Percentiles rank a stretch among this genome's conserved stretches.
These are phyloP conservation scores for Eunapius fragilis DNA, from an alignment of 37 sponge, comb jelly and placozoan species.

Conservation along the genomic window DNA sequence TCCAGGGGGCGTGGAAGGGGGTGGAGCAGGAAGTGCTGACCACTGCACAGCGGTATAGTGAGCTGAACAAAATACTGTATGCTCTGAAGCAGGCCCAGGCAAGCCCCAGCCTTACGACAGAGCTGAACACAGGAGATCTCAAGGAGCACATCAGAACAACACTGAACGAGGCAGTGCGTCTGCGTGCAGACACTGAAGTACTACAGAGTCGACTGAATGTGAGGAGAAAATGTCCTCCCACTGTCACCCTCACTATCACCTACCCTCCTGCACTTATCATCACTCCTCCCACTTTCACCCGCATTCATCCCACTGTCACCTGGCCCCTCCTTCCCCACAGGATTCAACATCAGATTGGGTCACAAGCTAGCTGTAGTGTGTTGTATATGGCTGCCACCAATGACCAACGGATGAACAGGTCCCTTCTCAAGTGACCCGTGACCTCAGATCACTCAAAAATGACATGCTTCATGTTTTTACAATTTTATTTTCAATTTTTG, in stretches of 20 bases:
- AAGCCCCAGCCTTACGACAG: not conserved
- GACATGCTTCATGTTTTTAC: not conserved
- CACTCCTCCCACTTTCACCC: not conserved
- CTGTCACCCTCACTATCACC: not conserved
- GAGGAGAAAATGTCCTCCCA: not conserved
- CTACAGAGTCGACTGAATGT: constrained; percentile 4
- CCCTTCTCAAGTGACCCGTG: no score
- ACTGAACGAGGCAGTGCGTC: constrained; percentile 69
- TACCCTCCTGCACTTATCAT: no score
- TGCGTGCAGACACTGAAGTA: constrained; percentile 72
- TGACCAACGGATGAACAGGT: no score
- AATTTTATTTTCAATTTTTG: not conserved
- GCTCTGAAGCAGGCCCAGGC: constrained; percentile 39
- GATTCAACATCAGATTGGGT: not conserved
- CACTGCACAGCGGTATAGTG: constrained; percentile 21
- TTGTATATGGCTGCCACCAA: no score
- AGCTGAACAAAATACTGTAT: constrained; percentile 35
- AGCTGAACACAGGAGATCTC: constrained; percentile 13
- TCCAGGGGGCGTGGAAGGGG: not conserved
- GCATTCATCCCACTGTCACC: not conserved
- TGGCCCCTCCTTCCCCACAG: not conserved
- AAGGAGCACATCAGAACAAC: constrained; percentile 60
- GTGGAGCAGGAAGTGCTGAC: constrained; percentile 1
- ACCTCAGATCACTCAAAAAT: not conserved
- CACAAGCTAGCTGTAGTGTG: not conserved